Percentiles rank a stretch among this genome's conserved stretches.
Evolutionary conservation across 1,140 invertebrate species (phyloP).

Genomic region (Argopecten irradians): DNA sequence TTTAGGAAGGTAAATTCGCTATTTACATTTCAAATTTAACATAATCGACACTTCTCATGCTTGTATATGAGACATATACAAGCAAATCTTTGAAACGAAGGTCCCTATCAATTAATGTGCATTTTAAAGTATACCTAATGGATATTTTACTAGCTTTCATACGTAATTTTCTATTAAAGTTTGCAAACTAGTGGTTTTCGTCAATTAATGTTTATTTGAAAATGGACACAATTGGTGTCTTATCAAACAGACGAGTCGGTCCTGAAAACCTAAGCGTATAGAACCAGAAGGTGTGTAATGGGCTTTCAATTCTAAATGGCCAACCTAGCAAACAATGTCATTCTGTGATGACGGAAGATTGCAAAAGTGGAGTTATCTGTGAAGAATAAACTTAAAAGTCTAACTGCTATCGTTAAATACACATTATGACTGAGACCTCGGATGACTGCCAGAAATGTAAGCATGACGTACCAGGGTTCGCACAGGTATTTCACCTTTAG

Average conservation of each 20-base stretch:
- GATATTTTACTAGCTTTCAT: too few species aligned
- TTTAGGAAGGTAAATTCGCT: too few species aligned
- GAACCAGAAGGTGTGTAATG: background rate
- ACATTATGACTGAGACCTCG: background rate
- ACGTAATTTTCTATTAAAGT: background rate
- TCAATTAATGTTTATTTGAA: background rate
- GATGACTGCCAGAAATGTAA: background rate
- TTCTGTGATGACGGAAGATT: background rate
- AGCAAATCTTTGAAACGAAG: too few species aligned
- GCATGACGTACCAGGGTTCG: background rate
- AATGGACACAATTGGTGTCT: background rate
- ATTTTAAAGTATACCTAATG: too few species aligned
- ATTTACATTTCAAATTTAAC: too few species aligned
- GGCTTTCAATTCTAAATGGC: background rate
- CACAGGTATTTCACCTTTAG: background rate
- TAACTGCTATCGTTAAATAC: background rate
- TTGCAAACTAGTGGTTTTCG: background rate
- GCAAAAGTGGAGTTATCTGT: background rate
- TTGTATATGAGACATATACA: too few species aligned
- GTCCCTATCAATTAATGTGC: too few species aligned
- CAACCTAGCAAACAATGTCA: background rate
- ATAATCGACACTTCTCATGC: too few species aligned
- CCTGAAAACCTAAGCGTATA: background rate
- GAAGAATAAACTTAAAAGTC: slow-evolving; percentile 22
- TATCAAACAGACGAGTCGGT: background rate